Conservation (phyloP, 2,888 invertebrate genomes). For the Parnassius smintheus region DNA sequence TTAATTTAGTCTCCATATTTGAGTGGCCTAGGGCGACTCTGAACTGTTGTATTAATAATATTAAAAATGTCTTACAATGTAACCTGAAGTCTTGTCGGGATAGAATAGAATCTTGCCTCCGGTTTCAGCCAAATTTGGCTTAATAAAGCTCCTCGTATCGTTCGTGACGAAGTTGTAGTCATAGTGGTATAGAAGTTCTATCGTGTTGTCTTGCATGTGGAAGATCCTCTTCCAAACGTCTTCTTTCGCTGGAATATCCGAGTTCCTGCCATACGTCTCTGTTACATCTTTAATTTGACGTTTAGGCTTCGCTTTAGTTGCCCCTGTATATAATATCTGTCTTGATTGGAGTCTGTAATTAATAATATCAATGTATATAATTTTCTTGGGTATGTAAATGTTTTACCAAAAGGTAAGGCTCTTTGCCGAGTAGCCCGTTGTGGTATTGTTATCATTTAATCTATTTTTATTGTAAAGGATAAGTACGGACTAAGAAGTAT, state of each 20-base stretch:
- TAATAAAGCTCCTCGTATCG: constrained; percentile 83
- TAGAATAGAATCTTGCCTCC: constrained; percentile 84
- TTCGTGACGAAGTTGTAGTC: constrained; percentile 82
- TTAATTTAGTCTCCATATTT: no score
- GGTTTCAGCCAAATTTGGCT: constrained; percentile 86
- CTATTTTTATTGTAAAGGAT: no score
- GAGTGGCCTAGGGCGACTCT: background rate
- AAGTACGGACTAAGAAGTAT: no score
- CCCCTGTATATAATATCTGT: constrained; percentile 56
- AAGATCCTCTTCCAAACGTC: constrained; percentile 86
- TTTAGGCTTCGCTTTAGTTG: constrained; percentile 56
- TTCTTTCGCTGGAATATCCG: constrained; percentile 73
- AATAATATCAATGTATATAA: no score
- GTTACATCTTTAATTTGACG: constrained; percentile 68
- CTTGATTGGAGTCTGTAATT: constrained; percentile 57
- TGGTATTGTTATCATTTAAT: no score
- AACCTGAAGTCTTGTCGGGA: constrained; percentile 83
- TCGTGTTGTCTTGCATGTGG: constrained; percentile 79
- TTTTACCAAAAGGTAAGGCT: no score
- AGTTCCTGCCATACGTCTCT: constrained; percentile 84
- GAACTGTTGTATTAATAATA: background rate
- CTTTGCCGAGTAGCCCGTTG: no score
- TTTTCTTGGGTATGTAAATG: no score
- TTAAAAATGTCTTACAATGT: constrained; percentile 76
- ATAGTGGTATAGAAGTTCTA: constrained; percentile 84